Percentiles rank a stretch among this genome's conserved stretches.
Evolutionary conservation across 2,888 invertebrate species (phyloP).

Genomic region (Automeris io): DNA sequence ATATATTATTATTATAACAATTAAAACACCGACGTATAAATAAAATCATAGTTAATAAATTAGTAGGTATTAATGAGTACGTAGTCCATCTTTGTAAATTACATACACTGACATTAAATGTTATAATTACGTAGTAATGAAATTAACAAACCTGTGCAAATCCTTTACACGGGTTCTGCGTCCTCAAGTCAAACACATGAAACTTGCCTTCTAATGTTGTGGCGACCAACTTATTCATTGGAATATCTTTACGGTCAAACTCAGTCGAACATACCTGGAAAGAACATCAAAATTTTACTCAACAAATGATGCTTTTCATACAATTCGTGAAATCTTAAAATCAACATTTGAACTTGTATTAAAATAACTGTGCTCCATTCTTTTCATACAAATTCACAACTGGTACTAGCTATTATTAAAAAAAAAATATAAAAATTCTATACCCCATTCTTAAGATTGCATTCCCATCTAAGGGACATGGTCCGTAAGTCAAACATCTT

Average conservation of each 20-base stretch:
- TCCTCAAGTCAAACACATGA: constrained; percentile 91
- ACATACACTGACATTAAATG: no score
- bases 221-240: constrained; percentile 95
- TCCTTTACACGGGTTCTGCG: constrained; percentile 91
- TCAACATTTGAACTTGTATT: no score
- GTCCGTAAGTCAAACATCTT: constrained; percentile 94
- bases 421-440: constrained; percentile 24
- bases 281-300: constrained; percentile 4
- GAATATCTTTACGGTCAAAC: constrained; percentile 95
- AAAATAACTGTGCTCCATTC: no score
- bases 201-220: constrained; percentile 95
- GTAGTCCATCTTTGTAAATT: no score
- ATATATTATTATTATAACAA: no score
- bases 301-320: no score
- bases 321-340: no score
- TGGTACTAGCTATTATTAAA: not conserved
- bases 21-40: no score
- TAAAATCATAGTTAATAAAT: no score
- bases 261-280: constrained; percentile 86
- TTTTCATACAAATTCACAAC: no score
- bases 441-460: constrained; percentile 93
- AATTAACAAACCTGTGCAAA: constrained; percentile 79
- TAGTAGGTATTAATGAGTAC: no score
- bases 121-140: no score
- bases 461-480: constrained; percentile 92